phyloP scores from a whole-genome alignment of 2,888 invertebrate genomes.

The Emesis russula region DNA sequence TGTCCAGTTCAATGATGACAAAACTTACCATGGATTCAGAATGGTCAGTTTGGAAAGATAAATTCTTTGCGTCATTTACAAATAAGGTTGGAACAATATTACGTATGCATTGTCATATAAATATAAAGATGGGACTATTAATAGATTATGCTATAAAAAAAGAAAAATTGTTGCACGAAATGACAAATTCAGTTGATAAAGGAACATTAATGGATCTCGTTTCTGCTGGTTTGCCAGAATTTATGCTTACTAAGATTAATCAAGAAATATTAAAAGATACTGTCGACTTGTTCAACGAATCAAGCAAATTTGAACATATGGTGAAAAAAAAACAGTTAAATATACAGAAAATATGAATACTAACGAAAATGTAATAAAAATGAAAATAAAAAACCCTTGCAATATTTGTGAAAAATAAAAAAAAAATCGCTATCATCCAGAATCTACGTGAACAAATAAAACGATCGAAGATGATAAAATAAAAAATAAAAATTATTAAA shows the following conservation, averaged over 20 bases:
- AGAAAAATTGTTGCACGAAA: slow-evolving; percentile 78
- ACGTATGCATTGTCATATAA: slow-evolving; percentile 84
- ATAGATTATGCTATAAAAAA: slow-evolving; percentile 88
- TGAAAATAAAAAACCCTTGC: slow-evolving; percentile 18
- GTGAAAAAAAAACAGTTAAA: slow-evolving; percentile 16
- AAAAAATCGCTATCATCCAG: too few relatives aligned
- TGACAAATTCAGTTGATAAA: slow-evolving; percentile 50
- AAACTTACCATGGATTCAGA: slow-evolving; percentile 61
- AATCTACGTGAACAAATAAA: too few relatives aligned
- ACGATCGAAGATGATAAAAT: too few relatives aligned
- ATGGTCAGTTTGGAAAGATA: slow-evolving; percentile 80
- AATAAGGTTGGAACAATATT: slow-evolving; percentile 82
- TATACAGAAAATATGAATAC: slow-evolving; percentile 22
- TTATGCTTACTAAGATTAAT: slow-evolving; percentile 43
- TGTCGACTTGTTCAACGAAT: slow-evolving; percentile 46
- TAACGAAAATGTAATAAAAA: slow-evolving; percentile 14
- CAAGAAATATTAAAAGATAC: slow-evolving; percentile 34
- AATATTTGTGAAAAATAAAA: too few relatives aligned
- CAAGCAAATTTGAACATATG: slow-evolving; percentile 46
- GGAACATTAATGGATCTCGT: slow-evolving; percentile 55
- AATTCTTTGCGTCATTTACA: slow-evolving; percentile 80
- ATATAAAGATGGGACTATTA: slow-evolving; percentile 58
- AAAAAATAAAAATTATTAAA: too few relatives aligned
- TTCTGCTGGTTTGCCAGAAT: slow-evolving; percentile 49
- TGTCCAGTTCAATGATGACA: slow-evolving; percentile 66